Base-by-base conservation (phyloP, 64 coral and sea anemone genomes). In the Actinia equina region DNA sequence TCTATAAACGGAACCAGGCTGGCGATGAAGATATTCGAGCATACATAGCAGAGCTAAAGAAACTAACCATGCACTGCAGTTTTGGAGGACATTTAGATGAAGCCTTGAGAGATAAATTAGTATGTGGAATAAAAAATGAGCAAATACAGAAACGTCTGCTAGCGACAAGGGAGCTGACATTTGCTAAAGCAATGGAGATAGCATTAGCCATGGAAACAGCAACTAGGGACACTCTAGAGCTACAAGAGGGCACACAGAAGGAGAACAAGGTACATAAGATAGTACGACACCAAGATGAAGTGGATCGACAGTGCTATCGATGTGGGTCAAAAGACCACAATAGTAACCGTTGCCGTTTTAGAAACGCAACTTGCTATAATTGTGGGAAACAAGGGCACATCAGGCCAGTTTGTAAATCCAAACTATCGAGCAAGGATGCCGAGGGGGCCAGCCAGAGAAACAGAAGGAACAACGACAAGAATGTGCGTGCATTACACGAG, bases 221-320 rank as follows among this genome's bases (percentile, higher is more conserved):
- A 7, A 30, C 18, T 10, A 20, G 80, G 52, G 45, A 77, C 83
- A 84, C 51, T 44, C 6, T 71, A 84, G 53, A 90, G 54, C 44
- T 90, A 54, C 52, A 54, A 54, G 52, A 61, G 17, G 62, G 88
- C 57, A 90, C 81, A 49, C 88, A 84, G 82, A 61, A 60, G 67
- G 26, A n/a, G 26, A 71, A 20, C 18, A 71, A 71, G 18, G 19
- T 71, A 71, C 67, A n/a, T 16, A 30, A 71, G 26, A 30, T 71
- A 71, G 26, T 8, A 71, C 67, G 16, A 71, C 18, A 71, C 19
- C 67, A 19, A n/a, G 26, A 71, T 10, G 67, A 71, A 30, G 67
- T 71, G 26, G 67, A 71, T 30, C 18, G 26, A 30, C 26, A n/a
- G 19, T 71, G 67, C 26, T 71, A n/a, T 71, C 67, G 67, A n/a